Percentiles rank a stretch among this genome's conserved stretches.
These are phyloP conservation scores for Plagodis pulveraria DNA, from an alignment of 2,888 invertebrate genomes.

Conservation along the genomic window DNA sequence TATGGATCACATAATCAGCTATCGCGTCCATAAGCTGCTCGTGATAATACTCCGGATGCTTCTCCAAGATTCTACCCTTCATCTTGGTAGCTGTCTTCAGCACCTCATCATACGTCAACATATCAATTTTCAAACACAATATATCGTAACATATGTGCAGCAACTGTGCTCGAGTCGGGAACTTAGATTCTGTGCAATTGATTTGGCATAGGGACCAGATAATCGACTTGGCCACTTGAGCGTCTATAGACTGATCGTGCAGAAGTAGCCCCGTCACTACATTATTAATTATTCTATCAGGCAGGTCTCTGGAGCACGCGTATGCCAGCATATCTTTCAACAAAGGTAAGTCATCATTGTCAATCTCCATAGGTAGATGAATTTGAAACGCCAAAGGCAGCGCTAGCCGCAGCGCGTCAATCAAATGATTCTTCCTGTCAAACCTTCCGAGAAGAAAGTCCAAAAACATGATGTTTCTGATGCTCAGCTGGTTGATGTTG, in stretches of 20 bases:
- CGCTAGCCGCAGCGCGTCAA: conserved; percentile 87
- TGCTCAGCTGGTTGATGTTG: conserved; percentile 85
- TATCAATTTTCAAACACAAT: conserved; percentile 70
- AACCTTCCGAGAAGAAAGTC: conserved; percentile 84
- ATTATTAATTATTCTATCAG: conserved; percentile 78
- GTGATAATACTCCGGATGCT: conserved; percentile 84
- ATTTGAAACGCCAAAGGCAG: conserved; percentile 88
- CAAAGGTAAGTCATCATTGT: conserved; percentile 77
- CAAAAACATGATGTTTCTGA: conserved; percentile 86
- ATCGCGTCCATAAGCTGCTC: conserved; percentile 85
- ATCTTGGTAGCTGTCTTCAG: conserved; percentile 79
- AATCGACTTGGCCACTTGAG: conserved; percentile 79
- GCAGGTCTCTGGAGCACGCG: conserved; percentile 75
- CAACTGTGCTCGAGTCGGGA: conserved; percentile 74
- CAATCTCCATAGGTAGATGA: conserved; percentile 84
- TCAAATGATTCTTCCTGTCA: conserved; percentile 80
- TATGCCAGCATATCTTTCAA: conserved; percentile 84
- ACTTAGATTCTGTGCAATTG: conserved; percentile 64
- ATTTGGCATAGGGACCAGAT: conserved; percentile 84
- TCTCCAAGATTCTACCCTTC: conserved; percentile 69
- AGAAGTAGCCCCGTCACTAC: conserved; percentile 80
- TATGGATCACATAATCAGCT: conserved; percentile 78
- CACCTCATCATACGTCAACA: conserved; percentile 76
- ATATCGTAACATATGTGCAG: conserved; percentile 81
- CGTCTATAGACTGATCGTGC: conserved; percentile 69